Evolutionary conservation across 2,888 invertebrate genomes (phyloP).

Genomic region (Caenorhabditis uteleia): DNA sequence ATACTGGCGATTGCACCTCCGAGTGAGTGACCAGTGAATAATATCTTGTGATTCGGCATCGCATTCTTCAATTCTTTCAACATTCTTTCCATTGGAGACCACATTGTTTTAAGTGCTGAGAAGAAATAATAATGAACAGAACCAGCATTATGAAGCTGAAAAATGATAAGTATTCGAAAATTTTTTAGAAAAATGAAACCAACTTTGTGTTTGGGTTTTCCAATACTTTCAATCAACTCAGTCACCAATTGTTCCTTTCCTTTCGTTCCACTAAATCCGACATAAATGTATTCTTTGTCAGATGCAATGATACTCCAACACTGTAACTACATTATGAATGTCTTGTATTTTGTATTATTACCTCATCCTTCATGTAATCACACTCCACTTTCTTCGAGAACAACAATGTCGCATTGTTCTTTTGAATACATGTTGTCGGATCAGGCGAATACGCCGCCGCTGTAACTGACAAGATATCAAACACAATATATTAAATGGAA

Average conservation of each 20-base stretch:
- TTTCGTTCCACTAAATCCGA: slow-evolving; percentile 64
- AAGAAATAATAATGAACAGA: slow-evolving; percentile 66
- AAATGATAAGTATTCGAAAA: neutral
- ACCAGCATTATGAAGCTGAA: slow-evolving; percentile 58
- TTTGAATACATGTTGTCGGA: slow-evolving; percentile 54
- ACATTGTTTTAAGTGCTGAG: slow-evolving; percentile 57
- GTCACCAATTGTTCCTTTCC: slow-evolving; percentile 62
- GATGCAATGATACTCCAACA: slow-evolving; percentile 63
- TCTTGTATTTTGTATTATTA: slow-evolving; percentile 1
- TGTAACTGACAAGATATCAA: slow-evolving; percentile 6
- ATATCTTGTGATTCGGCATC: slow-evolving; percentile 40
- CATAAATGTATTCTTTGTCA: slow-evolving; percentile 54
- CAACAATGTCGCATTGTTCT: slow-evolving; percentile 52
- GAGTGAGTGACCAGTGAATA: slow-evolving; percentile 65
- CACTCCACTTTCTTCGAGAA: slow-evolving; percentile 48
- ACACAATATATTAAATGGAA: neutral
- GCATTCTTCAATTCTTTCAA: slow-evolving; percentile 13
- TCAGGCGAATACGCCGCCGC: slow-evolving; percentile 62
- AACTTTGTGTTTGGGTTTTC: slow-evolving; percentile 55
- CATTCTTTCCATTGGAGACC: slow-evolving; percentile 40
- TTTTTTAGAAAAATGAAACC: neutral
- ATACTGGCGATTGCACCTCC: slow-evolving; percentile 65
- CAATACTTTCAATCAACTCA: slow-evolving; percentile 65
- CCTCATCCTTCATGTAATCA: slow-evolving; percentile 59
- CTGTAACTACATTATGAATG: too few relatives aligned